Conservation (phyloP, 2,113 vertebrate genomes). For the Hipposideros armiger region DNA sequence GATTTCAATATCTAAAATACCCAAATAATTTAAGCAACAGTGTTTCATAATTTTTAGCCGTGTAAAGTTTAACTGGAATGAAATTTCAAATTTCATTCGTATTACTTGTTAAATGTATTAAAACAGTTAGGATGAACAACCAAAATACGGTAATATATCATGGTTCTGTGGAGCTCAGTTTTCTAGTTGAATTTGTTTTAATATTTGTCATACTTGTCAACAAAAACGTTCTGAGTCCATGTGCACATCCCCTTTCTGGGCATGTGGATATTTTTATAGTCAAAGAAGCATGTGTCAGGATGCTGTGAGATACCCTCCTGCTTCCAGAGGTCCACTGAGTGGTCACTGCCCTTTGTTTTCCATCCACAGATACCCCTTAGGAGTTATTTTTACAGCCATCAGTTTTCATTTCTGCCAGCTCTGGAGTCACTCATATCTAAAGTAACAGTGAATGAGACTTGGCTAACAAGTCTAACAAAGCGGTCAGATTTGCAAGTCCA, state of each 20-base stretch:
- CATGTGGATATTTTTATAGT: neutral
- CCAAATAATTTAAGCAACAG: neutral
- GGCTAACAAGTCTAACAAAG: neutral
- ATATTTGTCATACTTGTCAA: neutral
- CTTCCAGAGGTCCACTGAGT: neutral
- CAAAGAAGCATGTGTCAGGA: neutral
- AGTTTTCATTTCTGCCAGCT: neutral
- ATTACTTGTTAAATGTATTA: neutral
- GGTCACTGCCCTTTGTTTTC: neutral
- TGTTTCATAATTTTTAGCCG: neutral
- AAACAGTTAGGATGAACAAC: neutral
- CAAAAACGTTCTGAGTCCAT: neutral
- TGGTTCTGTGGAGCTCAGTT: neutral
- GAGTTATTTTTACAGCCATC: neutral
- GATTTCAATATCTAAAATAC: neutral
- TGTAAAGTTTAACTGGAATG: neutral
- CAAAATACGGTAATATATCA: neutral
- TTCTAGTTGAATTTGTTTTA: neutral
- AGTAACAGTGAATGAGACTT: neutral
- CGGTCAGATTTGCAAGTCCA: neutral
- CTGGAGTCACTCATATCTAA: neutral
- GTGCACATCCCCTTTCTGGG: neutral
- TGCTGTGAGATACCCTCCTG: accelerated
- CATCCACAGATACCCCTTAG: neutral
- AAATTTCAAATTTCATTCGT: neutral